Conservation (phyloP, 2,113 vertebrate genomes). For the Engystomops pustulosus region DNA sequence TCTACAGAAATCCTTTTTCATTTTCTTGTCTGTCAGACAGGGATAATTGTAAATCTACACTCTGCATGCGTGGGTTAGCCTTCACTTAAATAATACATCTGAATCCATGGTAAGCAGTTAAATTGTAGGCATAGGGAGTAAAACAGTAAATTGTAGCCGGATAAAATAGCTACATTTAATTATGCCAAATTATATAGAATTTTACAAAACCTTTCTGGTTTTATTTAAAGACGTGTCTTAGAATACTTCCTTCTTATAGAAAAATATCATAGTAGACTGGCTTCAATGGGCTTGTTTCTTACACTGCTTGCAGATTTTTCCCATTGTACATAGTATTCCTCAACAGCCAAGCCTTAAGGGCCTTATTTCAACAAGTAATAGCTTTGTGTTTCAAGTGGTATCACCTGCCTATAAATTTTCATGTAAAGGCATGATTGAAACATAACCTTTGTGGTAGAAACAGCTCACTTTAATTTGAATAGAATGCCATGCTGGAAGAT, state of each 20-base stretch:
- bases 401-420: conserved; percentile 24
- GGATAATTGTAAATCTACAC: conserved; percentile 73
- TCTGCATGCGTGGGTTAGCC: conserved; percentile 73
- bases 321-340: background rate
- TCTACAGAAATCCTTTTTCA: conserved; percentile 19
- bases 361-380: background rate
- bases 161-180: conserved; percentile 82
- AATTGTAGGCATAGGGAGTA: conserved; percentile 75
- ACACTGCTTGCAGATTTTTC: background rate
- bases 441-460: background rate
- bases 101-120: conserved; percentile 70
- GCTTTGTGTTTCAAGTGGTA: background rate
- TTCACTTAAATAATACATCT: conserved; percentile 76
- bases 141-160: conserved; percentile 76
- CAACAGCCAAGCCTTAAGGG: conserved; percentile 11
- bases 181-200: conserved; percentile 82
- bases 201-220: conserved; percentile 71
- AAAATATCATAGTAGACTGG: background rate
- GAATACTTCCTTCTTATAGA: conserved; percentile 64
- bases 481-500: background rate
- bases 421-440: conserved; percentile 15
- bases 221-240: conserved; percentile 76
- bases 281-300: background rate
- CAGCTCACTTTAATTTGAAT: background rate
- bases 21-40: conserved; percentile 66